A percentile compares a stretch with the other conserved stretches of the same genome.
These are phyloP conservation scores for Arrhopalites spinosus DNA, from an alignment of 2,888 invertebrate genomes.

Conservation along the genomic window DNA sequence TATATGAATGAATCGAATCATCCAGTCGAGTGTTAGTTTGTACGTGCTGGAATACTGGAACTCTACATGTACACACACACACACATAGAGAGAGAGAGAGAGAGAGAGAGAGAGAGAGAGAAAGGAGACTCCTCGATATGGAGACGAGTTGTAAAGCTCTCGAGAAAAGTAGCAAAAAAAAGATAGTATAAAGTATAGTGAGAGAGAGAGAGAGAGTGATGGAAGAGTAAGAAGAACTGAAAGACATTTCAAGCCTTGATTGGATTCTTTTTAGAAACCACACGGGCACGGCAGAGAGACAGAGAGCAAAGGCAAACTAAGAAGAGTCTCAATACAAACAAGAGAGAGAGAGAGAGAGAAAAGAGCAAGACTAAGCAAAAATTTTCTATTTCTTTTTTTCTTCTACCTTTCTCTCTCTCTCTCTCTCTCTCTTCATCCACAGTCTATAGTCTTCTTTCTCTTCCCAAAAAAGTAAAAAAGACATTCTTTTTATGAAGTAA, in stretches of 20 bases:
- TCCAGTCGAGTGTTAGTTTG: conserved; percentile 24
- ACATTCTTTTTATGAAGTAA: conserved; percentile 8
- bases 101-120: too few relatives aligned
- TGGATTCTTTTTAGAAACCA: conserved; percentile 40
- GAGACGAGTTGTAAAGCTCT: background rate
- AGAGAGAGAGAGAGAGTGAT: conserved; percentile 10
- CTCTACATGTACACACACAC: background rate
- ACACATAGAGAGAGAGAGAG: background rate
- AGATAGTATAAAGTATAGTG: background rate
- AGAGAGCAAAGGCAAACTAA: conserved; percentile 8
- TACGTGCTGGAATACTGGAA: conserved; percentile 13
- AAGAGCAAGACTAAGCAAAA: conserved; percentile 30
- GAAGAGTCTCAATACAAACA: conserved; percentile 28
- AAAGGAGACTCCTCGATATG: background rate
- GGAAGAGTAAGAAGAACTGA: conserved; percentile 34
- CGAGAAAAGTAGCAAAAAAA: background rate
- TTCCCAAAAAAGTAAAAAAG: background rate
- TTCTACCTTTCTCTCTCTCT: background rate
- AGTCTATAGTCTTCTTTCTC: background rate
- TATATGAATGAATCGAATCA: conserved; percentile 36
- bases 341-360: conserved; percentile 13
- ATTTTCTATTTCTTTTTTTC: conserved; percentile 22
- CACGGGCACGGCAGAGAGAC: conserved; percentile 23
- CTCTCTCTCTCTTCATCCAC: background rate
- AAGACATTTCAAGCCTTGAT: conserved; percentile 41